Percentiles rank a stretch among this genome's conserved stretches.
These are phyloP conservation scores for Antigone vipio DNA, from an alignment of 2,113 vertebrate species.

Conservation along the genomic window DNA sequence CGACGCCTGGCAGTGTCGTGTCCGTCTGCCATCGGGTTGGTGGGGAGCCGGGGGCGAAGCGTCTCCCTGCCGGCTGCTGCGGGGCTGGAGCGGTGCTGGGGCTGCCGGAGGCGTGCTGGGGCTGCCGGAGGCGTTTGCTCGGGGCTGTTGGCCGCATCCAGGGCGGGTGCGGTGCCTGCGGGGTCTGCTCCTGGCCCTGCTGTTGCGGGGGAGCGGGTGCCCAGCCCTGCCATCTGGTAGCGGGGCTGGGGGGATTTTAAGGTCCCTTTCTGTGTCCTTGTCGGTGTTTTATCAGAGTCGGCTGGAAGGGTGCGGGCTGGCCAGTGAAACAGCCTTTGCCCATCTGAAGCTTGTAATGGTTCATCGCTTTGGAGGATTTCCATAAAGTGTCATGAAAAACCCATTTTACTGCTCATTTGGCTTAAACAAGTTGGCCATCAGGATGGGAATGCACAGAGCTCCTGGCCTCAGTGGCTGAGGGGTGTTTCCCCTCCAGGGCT, in stretches of 20 bases:
- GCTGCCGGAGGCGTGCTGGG: background rate
- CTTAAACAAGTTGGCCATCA: background rate
- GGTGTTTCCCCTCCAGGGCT: background rate
- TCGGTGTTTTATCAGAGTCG: background rate
- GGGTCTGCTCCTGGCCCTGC: background rate
- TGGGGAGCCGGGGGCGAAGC: background rate
- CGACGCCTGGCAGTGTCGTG: background rate
- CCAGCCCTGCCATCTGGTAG: background rate
- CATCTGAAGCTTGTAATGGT: background rate
- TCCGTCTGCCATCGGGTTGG: background rate
- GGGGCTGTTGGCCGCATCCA: background rate
- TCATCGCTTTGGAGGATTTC: conserved; percentile 10
- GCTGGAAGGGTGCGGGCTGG: background rate
- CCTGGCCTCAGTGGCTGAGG: background rate
- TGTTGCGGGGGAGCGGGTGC: fast-evolving
- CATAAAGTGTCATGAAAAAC: conserved; percentile 16
- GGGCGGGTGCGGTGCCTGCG: background rate
- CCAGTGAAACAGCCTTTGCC: background rate
- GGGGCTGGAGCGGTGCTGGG: background rate
- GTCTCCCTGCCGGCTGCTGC: background rate
- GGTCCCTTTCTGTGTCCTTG: background rate
- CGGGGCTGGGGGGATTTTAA: background rate
- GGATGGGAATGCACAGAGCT: background rate
- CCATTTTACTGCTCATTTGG: conserved; percentile 43
- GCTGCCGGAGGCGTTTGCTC: background rate